Conservation (phyloP, 2,888 invertebrate genomes). For the Tenthredo mesomela region DNA sequence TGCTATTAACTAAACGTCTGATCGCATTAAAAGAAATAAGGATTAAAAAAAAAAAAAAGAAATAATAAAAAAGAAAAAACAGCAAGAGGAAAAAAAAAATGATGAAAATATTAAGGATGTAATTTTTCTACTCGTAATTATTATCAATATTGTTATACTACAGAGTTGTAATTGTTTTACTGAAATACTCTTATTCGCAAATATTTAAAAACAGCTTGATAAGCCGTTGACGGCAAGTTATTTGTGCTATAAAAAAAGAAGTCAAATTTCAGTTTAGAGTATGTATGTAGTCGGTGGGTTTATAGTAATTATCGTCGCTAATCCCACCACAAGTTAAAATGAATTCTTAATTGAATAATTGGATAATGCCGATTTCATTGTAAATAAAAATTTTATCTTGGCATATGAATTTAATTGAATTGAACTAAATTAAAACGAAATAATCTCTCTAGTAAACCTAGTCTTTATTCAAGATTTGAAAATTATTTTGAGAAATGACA, state of each 20-base stretch:
- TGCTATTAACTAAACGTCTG: not conserved
- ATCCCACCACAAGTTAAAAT: too few species aligned
- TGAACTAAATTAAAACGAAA: not conserved
- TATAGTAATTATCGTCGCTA: not conserved
- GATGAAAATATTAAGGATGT: not conserved
- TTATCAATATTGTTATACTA: constrained; percentile 11
- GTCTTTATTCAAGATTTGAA: not conserved
- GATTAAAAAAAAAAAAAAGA: too few species aligned
- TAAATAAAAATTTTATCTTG: constrained; percentile 31
- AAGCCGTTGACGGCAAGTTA: not conserved
- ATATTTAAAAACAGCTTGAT: not conserved
- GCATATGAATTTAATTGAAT: not conserved
- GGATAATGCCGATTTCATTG: not conserved
- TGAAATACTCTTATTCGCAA: not conserved
- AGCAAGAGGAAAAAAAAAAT: not conserved
- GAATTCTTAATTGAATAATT: not conserved
- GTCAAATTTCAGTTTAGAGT: not conserved
- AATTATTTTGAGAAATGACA: not conserved
- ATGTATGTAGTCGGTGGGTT: not conserved
- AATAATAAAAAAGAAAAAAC: too few species aligned
- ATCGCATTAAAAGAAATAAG: not conserved
- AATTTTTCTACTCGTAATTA: constrained; percentile 37
- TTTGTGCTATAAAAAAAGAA: constrained; percentile 4
- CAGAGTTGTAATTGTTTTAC: not conserved
- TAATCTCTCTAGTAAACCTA: not conserved